phyloP scores from a whole-genome alignment of 2,888 invertebrate genomes.

The Andrena dorsata region DNA sequence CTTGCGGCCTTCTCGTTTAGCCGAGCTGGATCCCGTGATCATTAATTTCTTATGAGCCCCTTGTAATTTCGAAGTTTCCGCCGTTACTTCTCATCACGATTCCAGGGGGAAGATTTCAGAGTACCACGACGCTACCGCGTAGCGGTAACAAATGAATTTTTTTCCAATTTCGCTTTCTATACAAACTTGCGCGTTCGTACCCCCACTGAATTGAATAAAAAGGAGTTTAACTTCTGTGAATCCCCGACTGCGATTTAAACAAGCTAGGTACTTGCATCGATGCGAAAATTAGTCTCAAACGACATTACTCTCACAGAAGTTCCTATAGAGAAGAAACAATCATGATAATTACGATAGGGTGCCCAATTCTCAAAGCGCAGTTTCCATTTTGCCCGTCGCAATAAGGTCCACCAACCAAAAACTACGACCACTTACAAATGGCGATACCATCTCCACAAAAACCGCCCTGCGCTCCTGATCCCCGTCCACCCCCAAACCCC shows the following conservation, averaged over 20 bases:
- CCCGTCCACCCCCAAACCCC: neutral
- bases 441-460: neutral
- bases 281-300: neutral
- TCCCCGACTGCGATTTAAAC: conserved; percentile 8
- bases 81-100: conserved; percentile 1
- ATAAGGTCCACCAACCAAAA: neutral
- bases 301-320: no score
- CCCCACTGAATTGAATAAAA: no score
- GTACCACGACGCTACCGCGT: neutral
- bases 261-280: conserved; percentile 2
- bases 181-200: no score
- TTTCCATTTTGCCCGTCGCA: neutral
- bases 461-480: neutral
- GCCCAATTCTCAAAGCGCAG: neutral
- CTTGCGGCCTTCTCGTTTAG: conserved; percentile 6
- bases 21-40: neutral
- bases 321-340: no score
- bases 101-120: neutral
- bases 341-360: no score
- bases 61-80: conserved; percentile 2
- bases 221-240: no score
- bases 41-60: conserved; percentile 16
- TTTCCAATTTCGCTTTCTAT: neutral
- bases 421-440: neutral
- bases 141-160: neutral